phyloP scores from a whole-genome alignment of 2,888 invertebrate genomes.

The Celastrina argiolus region DNA sequence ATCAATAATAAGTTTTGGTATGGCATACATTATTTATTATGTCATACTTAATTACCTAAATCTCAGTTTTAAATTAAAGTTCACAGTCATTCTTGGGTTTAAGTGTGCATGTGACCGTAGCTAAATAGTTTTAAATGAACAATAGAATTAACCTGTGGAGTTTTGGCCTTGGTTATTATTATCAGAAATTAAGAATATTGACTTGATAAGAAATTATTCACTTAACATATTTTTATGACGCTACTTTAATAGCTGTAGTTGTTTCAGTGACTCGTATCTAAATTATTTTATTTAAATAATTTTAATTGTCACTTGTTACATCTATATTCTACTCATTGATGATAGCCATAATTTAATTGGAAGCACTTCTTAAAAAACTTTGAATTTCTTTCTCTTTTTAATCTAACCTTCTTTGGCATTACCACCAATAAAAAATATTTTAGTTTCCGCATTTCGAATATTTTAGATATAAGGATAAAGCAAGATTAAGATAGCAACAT shows the following conservation, averaged over 20 bases:
- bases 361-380: too few species aligned
- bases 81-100: background rate
- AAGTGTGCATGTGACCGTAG: background rate
- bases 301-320: too few species aligned
- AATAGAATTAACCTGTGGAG: background rate
- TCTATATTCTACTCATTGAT: too few species aligned
- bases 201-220: background rate
- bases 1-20: too few species aligned
- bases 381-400: too few species aligned
- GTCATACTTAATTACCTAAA: too few species aligned
- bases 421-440: background rate
- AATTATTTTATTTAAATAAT: background rate
- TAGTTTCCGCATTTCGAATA: background rate
- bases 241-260: background rate
- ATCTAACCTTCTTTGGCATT: too few species aligned
- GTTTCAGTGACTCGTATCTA: background rate
- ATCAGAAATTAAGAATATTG: constrained; percentile 2
- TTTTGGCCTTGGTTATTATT: background rate
- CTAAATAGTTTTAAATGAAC: background rate
- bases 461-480: background rate
- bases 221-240: background rate
- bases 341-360: too few species aligned
- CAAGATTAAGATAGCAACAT: background rate
- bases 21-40: too few species aligned
- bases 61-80: background rate